Conservation (phyloP, 1,140 invertebrate species). For the Lerema accius region DNA sequence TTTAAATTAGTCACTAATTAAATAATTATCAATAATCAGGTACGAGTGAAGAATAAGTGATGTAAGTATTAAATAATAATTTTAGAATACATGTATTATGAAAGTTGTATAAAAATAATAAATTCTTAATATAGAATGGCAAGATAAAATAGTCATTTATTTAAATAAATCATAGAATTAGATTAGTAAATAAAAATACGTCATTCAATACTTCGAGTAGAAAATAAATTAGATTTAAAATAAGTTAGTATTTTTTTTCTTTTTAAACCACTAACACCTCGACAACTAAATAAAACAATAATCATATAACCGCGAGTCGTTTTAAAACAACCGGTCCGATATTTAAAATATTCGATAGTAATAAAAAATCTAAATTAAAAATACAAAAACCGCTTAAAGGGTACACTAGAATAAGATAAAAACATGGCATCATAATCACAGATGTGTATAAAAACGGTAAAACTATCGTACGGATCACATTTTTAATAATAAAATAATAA, state of each 20-base stretch:
- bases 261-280: slow-evolving; percentile 36
- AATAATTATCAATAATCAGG: slow-evolving; percentile 29
- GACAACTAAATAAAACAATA: slow-evolving; percentile 35
- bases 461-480: slow-evolving; percentile 72
- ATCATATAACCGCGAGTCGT: slow-evolving; percentile 30
- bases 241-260: neutral
- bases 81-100: slow-evolving; percentile 4
- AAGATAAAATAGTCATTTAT: neutral
- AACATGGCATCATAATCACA: slow-evolving; percentile 78
- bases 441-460: slow-evolving; percentile 70
- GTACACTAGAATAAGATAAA: slow-evolving; percentile 51
- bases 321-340: slow-evolving; percentile 34
- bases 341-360: slow-evolving; percentile 43
- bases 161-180: neutral
- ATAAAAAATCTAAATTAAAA: slow-evolving; percentile 63
- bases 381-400: slow-evolving; percentile 63
- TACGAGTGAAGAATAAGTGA: slow-evolving; percentile 28
- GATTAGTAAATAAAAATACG: neutral
- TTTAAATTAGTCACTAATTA: slow-evolving; percentile 11
- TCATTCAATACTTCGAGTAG: neutral
- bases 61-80: slow-evolving; percentile 1
- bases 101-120: slow-evolving; percentile 14
- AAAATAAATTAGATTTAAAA: neutral
- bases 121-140: slow-evolving; percentile 3
- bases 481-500: slow-evolving; percentile 65